Conservation (phyloP, 2,888 invertebrate genomes). For the Ormyrus pomaceus region DNA sequence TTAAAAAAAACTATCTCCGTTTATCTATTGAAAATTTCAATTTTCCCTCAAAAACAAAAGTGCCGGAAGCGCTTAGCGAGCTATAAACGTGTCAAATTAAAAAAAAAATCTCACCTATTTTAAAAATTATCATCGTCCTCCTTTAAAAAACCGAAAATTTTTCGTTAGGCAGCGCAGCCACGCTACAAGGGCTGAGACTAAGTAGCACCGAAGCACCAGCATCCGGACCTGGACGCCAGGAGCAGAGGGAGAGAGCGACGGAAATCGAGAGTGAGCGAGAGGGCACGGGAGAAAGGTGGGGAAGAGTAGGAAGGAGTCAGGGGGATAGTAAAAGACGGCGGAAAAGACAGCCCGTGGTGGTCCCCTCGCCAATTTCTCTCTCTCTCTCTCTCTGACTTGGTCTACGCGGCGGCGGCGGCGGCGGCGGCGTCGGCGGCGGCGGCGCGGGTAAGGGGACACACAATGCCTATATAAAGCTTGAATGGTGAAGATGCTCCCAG, state of each 20-base stretch:
- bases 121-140: background rate
- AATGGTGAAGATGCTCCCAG: conserved; percentile 75
- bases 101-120: background rate
- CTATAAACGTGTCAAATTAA: background rate
- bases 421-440: no score
- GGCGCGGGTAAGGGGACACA: conserved; percentile 69
- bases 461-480: conserved; percentile 75
- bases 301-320: background rate
- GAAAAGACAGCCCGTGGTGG: conserved; percentile 5
- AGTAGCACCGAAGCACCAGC: background rate
- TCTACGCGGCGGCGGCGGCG: no score
- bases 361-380: conserved; percentile 30
- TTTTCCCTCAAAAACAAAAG: background rate
- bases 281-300: background rate
- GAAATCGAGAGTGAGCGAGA: conserved; percentile 2
- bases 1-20: background rate
- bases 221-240: no score
- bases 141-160: background rate
- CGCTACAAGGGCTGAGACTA: background rate
- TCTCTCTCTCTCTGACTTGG: conserved; percentile 65
- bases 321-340: conserved; percentile 36
- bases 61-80: background rate
- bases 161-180: background rate
- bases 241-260: conserved; percentile 17
- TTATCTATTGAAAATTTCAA: background rate